A percentile compares a stretch with the other conserved stretches of the same genome.
These are phyloP conservation scores for Eucriotettix oculatus DNA, from an alignment of 2,888 invertebrate species.

Conservation along the genomic window DNA sequence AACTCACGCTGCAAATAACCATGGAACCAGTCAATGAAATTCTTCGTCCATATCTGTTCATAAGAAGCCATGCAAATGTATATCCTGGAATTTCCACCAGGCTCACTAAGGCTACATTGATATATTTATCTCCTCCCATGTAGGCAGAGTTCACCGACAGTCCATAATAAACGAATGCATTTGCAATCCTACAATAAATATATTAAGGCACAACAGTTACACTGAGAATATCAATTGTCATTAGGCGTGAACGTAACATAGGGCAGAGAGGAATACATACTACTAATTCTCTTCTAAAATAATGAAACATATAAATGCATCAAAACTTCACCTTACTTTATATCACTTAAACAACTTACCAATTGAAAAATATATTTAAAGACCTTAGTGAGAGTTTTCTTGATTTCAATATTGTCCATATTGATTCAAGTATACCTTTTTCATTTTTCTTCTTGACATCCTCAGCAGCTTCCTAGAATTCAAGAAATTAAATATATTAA, in stretches of 20 bases:
- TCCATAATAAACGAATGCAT: conserved; percentile 19
- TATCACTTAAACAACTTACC: conserved; percentile 21
- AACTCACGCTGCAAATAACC: conserved; percentile 34
- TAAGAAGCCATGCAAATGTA: conserved; percentile 24
- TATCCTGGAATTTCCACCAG: conserved; percentile 40
- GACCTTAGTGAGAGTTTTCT: conserved; percentile 29
- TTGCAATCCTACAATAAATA: conserved; percentile 16
- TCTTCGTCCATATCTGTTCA: conserved; percentile 32
- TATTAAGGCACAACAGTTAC: not conserved
- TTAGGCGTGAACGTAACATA: too few relatives aligned
- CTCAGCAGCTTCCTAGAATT: too few relatives aligned
- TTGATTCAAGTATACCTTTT: not conserved
- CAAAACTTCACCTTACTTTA: too few relatives aligned
- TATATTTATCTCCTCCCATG: conserved; percentile 17
- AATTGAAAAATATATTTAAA: conserved; percentile 29
- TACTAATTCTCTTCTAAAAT: too few relatives aligned
- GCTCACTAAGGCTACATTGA: conserved; percentile 17
- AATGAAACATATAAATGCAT: too few relatives aligned
- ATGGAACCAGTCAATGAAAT: conserved; percentile 33
- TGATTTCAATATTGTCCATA: conserved; percentile 18
- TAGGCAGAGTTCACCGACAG: conserved; percentile 17
- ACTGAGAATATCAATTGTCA: too few relatives aligned
- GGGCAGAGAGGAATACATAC: too few relatives aligned
- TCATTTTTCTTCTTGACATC: not conserved
- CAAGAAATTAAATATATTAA: too few relatives aligned